phyloP scores from a whole-genome alignment of 2,888 invertebrate species.

The Hypselothyrea guttata region DNA sequence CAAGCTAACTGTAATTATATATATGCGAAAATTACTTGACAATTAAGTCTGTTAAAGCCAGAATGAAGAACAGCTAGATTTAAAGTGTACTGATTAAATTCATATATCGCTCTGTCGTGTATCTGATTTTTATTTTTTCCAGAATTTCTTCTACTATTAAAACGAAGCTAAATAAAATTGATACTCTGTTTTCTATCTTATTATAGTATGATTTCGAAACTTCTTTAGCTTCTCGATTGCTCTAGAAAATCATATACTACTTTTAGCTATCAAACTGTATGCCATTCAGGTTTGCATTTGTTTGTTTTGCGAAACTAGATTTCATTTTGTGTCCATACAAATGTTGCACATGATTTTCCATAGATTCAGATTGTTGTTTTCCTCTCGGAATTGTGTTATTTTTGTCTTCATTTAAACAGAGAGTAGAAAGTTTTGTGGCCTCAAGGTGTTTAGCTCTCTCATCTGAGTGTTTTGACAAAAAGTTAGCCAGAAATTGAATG shows the following conservation, averaged over 20 bases:
- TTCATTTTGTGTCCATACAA: not conserved
- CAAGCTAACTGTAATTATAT: not conserved
- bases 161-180: too few species aligned
- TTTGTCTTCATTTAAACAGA: slow-evolving; percentile 17
- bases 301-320: not conserved
- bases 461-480: slow-evolving; percentile 26
- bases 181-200: not conserved
- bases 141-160: too few species aligned
- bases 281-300: not conserved
- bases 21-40: slow-evolving; percentile 1
- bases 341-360: too few species aligned
- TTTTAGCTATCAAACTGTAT: not conserved
- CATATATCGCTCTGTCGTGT: too few species aligned
- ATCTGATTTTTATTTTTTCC: too few species aligned
- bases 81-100: not conserved
- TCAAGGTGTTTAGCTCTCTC: slow-evolving; percentile 27
- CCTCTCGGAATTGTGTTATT: slow-evolving; percentile 36
- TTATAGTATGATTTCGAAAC: not conserved
- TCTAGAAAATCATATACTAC: too few species aligned
- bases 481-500: slow-evolving; percentile 23
- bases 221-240: not conserved
- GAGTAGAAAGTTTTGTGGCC: slow-evolving; percentile 25
- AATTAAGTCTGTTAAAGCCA: not conserved
- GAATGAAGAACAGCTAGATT: not conserved
- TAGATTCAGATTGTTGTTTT: slow-evolving; percentile 2